Percentiles rank a stretch among this genome's conserved stretches.
Evolutionary conservation across 2,797 vertebrate species (phyloP).

Genomic region (Fistularia commersonii): DNA sequence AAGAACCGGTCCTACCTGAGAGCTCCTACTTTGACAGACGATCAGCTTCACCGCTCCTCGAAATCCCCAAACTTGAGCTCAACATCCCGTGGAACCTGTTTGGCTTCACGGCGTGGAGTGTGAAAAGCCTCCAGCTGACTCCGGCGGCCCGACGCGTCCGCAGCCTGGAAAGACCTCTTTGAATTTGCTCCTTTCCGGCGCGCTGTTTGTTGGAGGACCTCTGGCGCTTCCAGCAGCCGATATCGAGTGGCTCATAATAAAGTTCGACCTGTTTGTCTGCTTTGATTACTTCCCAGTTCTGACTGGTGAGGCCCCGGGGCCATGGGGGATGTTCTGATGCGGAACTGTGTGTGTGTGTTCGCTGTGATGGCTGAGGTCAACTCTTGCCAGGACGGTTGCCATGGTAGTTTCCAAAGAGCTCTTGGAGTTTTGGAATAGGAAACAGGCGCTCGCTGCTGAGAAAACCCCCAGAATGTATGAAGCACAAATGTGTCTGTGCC

Average conservation of each 20-base stretch:
- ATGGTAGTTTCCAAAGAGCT: conserved; percentile 65
- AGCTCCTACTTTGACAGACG: too few relatives aligned
- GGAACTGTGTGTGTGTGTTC: conserved; percentile 46
- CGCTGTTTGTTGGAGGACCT: conserved; percentile 40
- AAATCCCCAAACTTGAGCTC: conserved; percentile 8
- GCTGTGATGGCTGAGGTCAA: conserved; percentile 35
- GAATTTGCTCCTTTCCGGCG: conserved; percentile 22
- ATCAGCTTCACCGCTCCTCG: too few relatives aligned
- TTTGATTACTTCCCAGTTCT: conserved; percentile 76
- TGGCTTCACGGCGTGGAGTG: too few relatives aligned
- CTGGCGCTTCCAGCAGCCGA: conserved; percentile 52
- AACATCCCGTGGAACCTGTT: too few relatives aligned
- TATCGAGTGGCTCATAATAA: conserved; percentile 86
- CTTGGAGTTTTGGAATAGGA: conserved; percentile 67
- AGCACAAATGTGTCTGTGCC: conserved; percentile 4
- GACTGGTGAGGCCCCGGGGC: conserved; percentile 57
- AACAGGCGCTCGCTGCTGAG: conserved; percentile 53
- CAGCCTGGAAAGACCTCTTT: conserved; percentile 26
- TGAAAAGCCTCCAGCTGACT: conserved; percentile 11
- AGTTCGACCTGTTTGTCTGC: conserved; percentile 80
- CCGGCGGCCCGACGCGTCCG: conserved; percentile 23
- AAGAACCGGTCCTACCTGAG: too few relatives aligned
- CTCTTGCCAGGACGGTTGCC: conserved; percentile 66
- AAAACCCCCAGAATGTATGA: conserved; percentile 46
- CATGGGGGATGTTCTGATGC: conserved; percentile 49